Conservation (phyloP, 1,140 invertebrate genomes). For the Babylonia areolata region DNA sequence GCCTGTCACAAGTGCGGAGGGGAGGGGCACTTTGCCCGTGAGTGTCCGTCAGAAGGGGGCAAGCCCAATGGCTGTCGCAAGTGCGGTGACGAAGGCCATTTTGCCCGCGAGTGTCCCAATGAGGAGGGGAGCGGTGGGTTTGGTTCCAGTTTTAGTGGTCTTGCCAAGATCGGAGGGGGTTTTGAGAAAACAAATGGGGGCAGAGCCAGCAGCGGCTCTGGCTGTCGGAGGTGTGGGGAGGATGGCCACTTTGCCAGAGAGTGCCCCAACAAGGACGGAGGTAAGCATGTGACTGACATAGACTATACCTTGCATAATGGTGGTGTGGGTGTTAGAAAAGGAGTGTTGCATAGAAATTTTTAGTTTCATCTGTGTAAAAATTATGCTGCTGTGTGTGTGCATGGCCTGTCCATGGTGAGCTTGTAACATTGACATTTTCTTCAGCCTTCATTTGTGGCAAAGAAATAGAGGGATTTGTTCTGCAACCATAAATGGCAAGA, state of each 20-base stretch:
- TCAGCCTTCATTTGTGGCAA: too few species aligned
- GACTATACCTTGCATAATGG: too few species aligned
- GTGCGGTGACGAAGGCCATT: neutral
- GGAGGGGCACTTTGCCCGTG: slow-evolving; percentile 44
- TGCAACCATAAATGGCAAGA: too few species aligned
- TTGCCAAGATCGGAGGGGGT: neutral
- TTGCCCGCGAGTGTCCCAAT: slow-evolving; percentile 56
- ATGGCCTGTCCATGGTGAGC: too few species aligned
- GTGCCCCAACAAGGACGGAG: slow-evolving; percentile 48
- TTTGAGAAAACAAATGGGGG: neutral
- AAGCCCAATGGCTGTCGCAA: slow-evolving; percentile 46
- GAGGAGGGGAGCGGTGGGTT: slow-evolving; percentile 19
- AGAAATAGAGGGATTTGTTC: too few species aligned
- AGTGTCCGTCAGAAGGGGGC: too few species aligned
- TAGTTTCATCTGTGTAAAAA: too few species aligned
- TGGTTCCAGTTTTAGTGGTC: neutral
- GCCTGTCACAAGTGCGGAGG: slow-evolving; percentile 38
- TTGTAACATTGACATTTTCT: too few species aligned
- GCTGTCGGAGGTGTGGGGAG: slow-evolving; percentile 66
- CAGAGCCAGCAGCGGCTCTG: slow-evolving; percentile 35
- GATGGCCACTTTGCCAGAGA: slow-evolving; percentile 65
- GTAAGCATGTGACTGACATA: neutral
- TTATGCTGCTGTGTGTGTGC: too few species aligned
- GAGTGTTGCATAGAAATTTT: too few species aligned
- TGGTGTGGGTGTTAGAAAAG: too few species aligned